These are phyloP conservation scores for Drosophila sturtevanti DNA, from an alignment of 1,140 invertebrate species.

Conservation along the genomic window DNA sequence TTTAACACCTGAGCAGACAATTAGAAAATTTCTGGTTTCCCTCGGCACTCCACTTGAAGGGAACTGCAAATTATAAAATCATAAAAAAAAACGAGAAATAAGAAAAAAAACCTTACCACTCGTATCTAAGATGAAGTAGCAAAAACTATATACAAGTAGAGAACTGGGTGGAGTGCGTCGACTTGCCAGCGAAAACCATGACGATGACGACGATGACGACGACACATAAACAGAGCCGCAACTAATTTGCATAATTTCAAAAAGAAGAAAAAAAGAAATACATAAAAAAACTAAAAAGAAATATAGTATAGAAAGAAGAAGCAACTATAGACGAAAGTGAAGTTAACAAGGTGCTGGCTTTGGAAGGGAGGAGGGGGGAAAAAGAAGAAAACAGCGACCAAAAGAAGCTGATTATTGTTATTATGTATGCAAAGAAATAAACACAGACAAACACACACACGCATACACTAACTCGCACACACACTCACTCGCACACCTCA, in stretches of 20 bases:
- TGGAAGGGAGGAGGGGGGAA: constrained; percentile 8
- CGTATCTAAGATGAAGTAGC: constrained; percentile 26
- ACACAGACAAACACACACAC: constrained; percentile 16
- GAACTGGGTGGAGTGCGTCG: constrained; percentile 66
- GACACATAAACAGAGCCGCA: constrained; percentile 60
- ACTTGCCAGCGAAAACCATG: constrained; percentile 13
- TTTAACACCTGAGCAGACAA: constrained; percentile 72
- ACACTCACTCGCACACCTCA: not conserved
- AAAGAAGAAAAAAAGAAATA: constrained; percentile 25
- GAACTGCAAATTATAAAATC: constrained; percentile 72
- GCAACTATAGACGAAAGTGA: constrained; percentile 62
- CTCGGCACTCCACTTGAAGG: constrained; percentile 54
- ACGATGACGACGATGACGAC: constrained; percentile 7
- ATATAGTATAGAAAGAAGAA: constrained; percentile 17
- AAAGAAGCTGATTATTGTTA: constrained; percentile 71
- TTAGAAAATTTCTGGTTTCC: constrained; percentile 39
- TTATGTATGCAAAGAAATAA: constrained; percentile 73
- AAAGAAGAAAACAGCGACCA: constrained; percentile 30
- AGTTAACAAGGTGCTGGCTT: constrained; percentile 58
- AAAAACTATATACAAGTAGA: constrained; percentile 20
- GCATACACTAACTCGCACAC: constrained; percentile 26
- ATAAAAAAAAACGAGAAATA: constrained; percentile 56
- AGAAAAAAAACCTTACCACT: constrained; percentile 14
- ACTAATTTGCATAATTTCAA: constrained; percentile 72
- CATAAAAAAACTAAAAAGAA: constrained; percentile 27